Base-by-base conservation (phyloP, 2,797 vertebrate species). In the Bryconaethiops microstoma region DNA sequence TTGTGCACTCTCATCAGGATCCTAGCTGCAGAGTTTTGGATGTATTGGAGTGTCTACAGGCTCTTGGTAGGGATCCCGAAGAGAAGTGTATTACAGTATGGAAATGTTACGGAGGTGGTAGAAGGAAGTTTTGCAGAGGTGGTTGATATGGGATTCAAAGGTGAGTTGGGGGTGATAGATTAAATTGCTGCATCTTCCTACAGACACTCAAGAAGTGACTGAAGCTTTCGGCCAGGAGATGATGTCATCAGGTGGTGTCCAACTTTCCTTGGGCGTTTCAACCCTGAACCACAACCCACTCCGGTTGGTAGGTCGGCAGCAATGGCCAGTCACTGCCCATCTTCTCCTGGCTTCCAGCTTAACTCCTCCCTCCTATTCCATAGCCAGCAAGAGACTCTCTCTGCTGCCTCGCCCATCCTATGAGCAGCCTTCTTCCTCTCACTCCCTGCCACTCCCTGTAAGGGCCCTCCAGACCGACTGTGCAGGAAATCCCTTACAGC, bases 261-360 rank as follows among this genome's bases (percentile, higher is more conserved):
- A 82, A 52, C 57, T 17, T 39, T 83, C 76, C 8, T 54, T 4
- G 25, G 45, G 35, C 40, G 59, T 84, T 87, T 84, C 9, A 3
- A 76, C 57, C 39, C 77, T 84, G 6, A 86, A 82, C 74, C 74
- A 50, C 14, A 80, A n/a, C n/a, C n/a, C n/a, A n/a, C n/a, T n/a
- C n/a, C n/a, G n/a, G n/a, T n/a, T n/a, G n/a, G n/a, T n/a, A n/a
- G n/a, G n/a, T n/a, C n/a, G n/a, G n/a, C n/a, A n/a, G 39, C 42
- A 35, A 19, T 67, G 42, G 8, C 50, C 50, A 75, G 40, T 80
- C 39, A 57, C 62, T 35, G 50, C 35, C 35, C n/a, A 45, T 59
- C 72, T 75, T 21, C 29, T 69, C 25, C 9, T 80, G 73, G 64
- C 48, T 59, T 74, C 52, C 72, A 80, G 52, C 12, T 63, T 4